Evolutionary conservation across 2,113 vertebrate species (phyloP), one percentile per base, ranked within the genome.

Genomic region (Ptilorrhoa leucosticta): DNA sequence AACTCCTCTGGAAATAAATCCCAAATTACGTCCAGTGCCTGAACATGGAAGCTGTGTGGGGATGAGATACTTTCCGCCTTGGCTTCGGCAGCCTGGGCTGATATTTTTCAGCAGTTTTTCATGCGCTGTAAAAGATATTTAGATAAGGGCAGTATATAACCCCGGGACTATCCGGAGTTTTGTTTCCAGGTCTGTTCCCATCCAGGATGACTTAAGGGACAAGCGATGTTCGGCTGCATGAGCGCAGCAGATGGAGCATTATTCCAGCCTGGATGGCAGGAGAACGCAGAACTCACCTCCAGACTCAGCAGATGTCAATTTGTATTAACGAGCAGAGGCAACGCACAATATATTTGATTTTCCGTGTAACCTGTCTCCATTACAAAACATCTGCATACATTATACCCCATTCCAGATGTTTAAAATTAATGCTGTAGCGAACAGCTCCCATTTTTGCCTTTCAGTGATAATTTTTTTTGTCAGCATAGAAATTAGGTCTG

Each of bases 271-370:
- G 87, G 53, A 79, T 92, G 95, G 87, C 87, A 57, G 88, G 47
- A 94, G 86, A 91, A 51, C 76, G 23, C 17, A 37, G 76, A 68
- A 21, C 94, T 96, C 95, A 94, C 92, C 90, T 96, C 94, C 96
- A 72, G 35, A 53, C 90, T 72, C 85, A 96, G 94, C 90, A 97
- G 94, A 97, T 97, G 87, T 92, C 96, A 79, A 87, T 97, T 97
- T 94, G 95, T 94, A 97, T 97, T 97, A 97, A 97, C 94, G 51
- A 97, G 93, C 86, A 26, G 61, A 13, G 35, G 71, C 86, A 93
- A 96, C 89, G 78, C 64, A 40, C 95, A 48, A 75, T 96, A 66
- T 24, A 92, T 87, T 96, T 96, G 91, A 76, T 77, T 93, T 96
- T 93, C 88, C 92, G 93, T 95, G 97, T 97, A 97, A 93, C 96